phyloP scores from a whole-genome alignment of 2,888 invertebrate species.

The Acanthopleura granulata region DNA sequence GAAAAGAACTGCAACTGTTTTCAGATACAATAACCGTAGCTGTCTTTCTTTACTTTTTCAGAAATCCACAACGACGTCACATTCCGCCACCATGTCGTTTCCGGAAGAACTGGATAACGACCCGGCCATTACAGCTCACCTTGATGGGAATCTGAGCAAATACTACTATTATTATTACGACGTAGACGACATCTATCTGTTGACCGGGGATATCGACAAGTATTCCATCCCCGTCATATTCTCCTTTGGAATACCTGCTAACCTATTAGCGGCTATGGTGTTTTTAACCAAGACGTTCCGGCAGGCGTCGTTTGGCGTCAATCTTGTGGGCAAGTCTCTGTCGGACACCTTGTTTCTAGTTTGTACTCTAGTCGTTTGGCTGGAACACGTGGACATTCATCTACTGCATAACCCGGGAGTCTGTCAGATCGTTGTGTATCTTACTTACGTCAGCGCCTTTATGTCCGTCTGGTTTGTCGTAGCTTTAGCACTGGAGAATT shows the following conservation, averaged over 20 bases:
- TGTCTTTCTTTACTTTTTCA: too few relatives aligned
- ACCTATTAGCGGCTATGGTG: background rate
- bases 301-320: background rate
- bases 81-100: too few relatives aligned
- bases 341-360: background rate
- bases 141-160: too few relatives aligned
- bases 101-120: too few relatives aligned
- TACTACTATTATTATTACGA: background rate
- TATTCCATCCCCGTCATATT: background rate
- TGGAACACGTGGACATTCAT: background rate
- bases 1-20: too few relatives aligned
- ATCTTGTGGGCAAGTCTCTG: background rate
- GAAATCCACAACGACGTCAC: too few relatives aligned
- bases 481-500: conserved; percentile 38
- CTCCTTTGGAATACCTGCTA: background rate
- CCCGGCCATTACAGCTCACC: too few relatives aligned
- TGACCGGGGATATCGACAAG: background rate
- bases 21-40: too few relatives aligned
- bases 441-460: conserved; percentile 68
- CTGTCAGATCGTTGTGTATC: conserved; percentile 81
- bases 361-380: background rate
- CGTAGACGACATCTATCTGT: background rate
- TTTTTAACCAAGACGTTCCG: background rate
- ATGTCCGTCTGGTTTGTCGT: conserved; percentile 45
- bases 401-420: conserved; percentile 65